A percentile compares a stretch with the other conserved stretches of the same genome.
Evolutionary conservation across 2,113 vertebrate genomes (phyloP).

Genomic region (Phylloscopus trochilus): DNA sequence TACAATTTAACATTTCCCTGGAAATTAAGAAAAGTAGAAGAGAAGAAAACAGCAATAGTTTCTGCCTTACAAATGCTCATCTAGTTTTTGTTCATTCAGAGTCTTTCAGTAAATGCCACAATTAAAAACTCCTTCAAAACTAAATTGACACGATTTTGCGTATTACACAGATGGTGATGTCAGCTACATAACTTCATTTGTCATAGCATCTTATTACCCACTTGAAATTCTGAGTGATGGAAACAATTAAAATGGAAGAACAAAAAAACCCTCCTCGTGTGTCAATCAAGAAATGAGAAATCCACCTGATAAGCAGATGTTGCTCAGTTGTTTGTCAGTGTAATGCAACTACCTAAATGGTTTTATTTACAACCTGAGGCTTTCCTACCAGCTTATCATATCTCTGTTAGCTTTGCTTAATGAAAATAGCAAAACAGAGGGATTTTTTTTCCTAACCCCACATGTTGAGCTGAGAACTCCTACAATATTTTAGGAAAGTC

Average conservation of each 20-base stretch:
- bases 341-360: background rate
- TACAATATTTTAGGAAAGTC: slow-evolving; percentile 11
- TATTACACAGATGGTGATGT: background rate
- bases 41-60: background rate
- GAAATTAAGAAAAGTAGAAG: background rate
- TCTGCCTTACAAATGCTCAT: background rate
- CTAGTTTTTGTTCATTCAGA: background rate
- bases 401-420: slow-evolving; percentile 16
- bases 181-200: background rate
- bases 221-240: background rate
- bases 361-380: background rate
- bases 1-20: background rate
- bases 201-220: background rate
- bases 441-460: background rate
- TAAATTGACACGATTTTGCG: background rate
- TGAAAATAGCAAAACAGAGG: slow-evolving; percentile 1
- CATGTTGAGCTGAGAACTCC: background rate
- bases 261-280: background rate
- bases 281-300: background rate
- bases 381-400: background rate
- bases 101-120: background rate
- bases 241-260: background rate
- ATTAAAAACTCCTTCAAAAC: background rate
- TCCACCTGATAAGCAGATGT: background rate
- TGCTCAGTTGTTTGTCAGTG: background rate